Percentiles rank a stretch among this genome's conserved stretches.
phyloP scores from a whole-genome alignment of 1,140 invertebrate genomes.

The Drosophila setifemur region DNA sequence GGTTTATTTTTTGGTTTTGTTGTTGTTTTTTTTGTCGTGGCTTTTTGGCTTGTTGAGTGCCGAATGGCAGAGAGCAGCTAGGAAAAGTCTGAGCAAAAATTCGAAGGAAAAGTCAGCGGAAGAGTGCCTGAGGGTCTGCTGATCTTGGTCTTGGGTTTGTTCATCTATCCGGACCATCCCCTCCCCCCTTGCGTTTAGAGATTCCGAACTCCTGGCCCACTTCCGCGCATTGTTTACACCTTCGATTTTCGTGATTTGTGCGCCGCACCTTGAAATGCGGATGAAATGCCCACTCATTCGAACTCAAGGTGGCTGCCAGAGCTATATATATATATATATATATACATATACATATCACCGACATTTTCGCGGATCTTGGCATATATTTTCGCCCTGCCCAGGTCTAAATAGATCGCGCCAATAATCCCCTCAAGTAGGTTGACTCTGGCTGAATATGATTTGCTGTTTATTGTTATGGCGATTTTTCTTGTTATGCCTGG shows the following conservation, averaged over 20 bases:
- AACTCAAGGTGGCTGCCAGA: slow-evolving; percentile 35
- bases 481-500: slow-evolving; percentile 13
- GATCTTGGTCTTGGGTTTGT: slow-evolving; percentile 27
- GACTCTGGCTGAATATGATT: slow-evolving; percentile 13
- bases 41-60: too few species aligned
- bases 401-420: slow-evolving; percentile 46
- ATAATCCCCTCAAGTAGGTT: slow-evolving; percentile 17
- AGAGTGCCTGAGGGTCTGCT: slow-evolving; percentile 52
- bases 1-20: too few species aligned
- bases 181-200: neutral
- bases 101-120: neutral
- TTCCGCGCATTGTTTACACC: slow-evolving; percentile 73
- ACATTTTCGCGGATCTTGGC: slow-evolving; percentile 16
- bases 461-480: slow-evolving; percentile 51
- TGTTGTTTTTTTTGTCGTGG: too few species aligned
- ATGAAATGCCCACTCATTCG: slow-evolving; percentile 9
- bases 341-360: neutral
- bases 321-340: slow-evolving; percentile 1
- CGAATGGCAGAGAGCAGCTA: neutral
- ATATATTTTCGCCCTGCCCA: slow-evolving; percentile 3
- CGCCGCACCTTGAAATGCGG: slow-evolving; percentile 60
- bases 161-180: neutral
- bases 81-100: too few species aligned
- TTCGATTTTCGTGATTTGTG: slow-evolving; percentile 74
- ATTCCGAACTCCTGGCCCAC: neutral